These are phyloP conservation scores for Thalassarche chlororhynchos DNA, from an alignment of 2,113 vertebrate species.

Conservation along the genomic window DNA sequence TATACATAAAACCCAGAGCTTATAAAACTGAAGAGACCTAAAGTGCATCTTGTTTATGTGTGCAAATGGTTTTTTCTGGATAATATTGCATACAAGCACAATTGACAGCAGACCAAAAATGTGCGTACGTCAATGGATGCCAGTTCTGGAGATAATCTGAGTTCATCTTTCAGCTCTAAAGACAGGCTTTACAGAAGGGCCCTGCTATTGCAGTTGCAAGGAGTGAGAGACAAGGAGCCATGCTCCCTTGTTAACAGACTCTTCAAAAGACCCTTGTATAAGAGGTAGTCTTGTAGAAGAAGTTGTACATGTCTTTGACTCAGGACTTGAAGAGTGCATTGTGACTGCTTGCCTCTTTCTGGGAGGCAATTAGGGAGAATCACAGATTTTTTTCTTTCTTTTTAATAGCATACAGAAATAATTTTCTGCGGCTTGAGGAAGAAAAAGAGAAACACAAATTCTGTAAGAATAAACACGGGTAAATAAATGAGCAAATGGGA, in stretches of 20 bases:
- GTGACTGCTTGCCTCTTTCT: background rate
- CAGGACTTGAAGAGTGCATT: background rate
- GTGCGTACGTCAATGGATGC: accelerated
- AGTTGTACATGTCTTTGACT: background rate
- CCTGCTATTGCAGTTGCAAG: background rate
- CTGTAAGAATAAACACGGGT: background rate
- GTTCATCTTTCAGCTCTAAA: background rate
- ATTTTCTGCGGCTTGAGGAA: background rate
- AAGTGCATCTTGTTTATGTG: background rate
- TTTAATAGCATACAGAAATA: background rate
- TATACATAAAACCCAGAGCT: background rate
- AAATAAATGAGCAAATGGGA: background rate
- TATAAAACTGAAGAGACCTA: background rate
- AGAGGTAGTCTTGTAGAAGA: background rate
- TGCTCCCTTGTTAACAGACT: background rate
- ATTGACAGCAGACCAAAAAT: background rate
- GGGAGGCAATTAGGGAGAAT: background rate
- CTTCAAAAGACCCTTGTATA: background rate
- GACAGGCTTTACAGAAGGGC: background rate
- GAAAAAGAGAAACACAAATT: background rate
- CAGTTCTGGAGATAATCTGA: background rate
- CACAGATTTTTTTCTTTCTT: background rate
- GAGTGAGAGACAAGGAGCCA: background rate
- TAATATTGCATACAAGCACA: background rate
- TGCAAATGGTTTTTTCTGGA: background rate